Evolutionary conservation across 2,888 invertebrate species (phyloP), one percentile per base, ranked within the genome.

Genomic region (Lacanobia wlatinum): DNA sequence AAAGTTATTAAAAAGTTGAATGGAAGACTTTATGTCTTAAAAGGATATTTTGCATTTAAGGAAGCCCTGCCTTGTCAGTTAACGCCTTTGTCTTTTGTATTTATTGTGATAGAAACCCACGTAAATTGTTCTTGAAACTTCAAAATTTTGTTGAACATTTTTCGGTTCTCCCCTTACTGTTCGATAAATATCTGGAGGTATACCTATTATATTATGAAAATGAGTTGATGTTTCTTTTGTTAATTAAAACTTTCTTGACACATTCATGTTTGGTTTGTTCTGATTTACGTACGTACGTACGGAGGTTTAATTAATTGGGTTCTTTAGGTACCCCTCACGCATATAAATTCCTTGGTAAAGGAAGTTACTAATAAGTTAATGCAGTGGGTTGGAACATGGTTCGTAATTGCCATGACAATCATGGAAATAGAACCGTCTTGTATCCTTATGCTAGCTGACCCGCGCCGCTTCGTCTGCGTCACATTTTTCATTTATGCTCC

Each of bases 1-100:
- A 66, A 75, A 78, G 72, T 83, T 85, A 76, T 82, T 84, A 79
- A 82, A 83, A 82, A 78, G 56, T 78, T 82, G 61, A 76, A 83
- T 80, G 10, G 48, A 43, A 38, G 55, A 69, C 68, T 66, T 70
- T 69, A 70, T 71, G 58, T 61, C 64, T 67, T 68, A 60, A 69
- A 75, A 74, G 53, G 50, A 80, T 78, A 84, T 78, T 85, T 73
- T 62, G 72, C 65, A 79, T 81, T 78, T 80, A 72, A 50, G 64
- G 50, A 77, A 77, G 77, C 69, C 60, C 50, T 23, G 23, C 34
- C 48, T 66, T 61, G 62, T 74, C 76, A 61, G 74, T 82, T 28
- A 73, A 18, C 46, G 58, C 74, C 12, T 75, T 83, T 75, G 78
- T 83, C 61, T 74, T 40, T 9, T 5, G 12, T 71, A 75, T 78